Conservation (phyloP, 2,113 vertebrate species). For the Aythya baeri region DNA sequence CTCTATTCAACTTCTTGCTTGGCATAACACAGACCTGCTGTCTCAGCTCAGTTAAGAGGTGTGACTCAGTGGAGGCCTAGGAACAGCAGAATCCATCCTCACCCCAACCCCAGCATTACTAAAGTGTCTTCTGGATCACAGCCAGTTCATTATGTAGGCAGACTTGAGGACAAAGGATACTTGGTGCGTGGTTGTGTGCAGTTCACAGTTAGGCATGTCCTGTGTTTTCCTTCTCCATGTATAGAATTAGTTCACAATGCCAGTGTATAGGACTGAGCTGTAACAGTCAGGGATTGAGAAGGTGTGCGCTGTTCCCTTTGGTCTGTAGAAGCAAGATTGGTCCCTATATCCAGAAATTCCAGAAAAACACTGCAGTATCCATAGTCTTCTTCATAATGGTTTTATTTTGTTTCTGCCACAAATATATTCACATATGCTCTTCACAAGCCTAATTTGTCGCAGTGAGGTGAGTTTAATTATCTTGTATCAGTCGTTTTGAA, state of each 20-base stretch:
- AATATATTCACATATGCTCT: not conserved
- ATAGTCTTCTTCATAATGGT: not conserved
- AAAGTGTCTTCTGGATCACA: not conserved
- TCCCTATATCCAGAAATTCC: not conserved
- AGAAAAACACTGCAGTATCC: not conserved
- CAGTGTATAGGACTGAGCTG: not conserved
- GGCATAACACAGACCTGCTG: not conserved
- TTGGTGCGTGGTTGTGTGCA: not conserved
- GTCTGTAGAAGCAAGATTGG: not conserved
- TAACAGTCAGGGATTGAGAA: not conserved
- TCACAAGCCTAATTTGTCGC: not conserved
- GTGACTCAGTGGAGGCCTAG: not conserved
- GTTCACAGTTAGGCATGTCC: not conserved
- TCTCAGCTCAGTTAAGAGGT: not conserved
- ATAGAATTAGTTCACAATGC: not conserved
- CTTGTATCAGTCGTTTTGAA: not conserved
- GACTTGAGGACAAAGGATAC: slow-evolving; percentile 13
- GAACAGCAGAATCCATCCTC: not conserved
- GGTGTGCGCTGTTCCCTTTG: not conserved
- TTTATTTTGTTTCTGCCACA: not conserved
- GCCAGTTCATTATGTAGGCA: not conserved
- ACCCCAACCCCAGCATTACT: not conserved
- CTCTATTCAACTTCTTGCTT: not conserved
- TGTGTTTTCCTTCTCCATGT: not conserved
- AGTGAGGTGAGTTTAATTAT: not conserved